Base-by-base conservation (phyloP, 2,113 vertebrate species). In the Dipodomys merriami region DNA sequence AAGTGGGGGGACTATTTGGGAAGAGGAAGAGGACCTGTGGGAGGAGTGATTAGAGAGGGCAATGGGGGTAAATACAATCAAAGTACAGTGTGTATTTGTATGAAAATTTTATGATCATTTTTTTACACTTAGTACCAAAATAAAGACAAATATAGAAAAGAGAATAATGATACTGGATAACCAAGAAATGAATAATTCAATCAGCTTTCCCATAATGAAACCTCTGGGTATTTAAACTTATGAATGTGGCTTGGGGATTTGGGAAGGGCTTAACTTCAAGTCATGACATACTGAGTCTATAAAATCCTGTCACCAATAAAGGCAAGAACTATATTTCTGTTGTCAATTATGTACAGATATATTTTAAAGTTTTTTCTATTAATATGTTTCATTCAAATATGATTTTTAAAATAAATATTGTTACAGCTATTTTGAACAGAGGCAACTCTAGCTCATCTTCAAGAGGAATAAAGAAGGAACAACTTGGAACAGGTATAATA, bases 401-500 rank as follows among this genome's bases (percentile, higher is more conserved):
- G 57, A 60, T 30, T 73, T 91, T 86, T 78, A 33, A 89, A 91
- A 91, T 86, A 81, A 90, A 85, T 73, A 71, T 72, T 60, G 69
- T 96, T 94, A 29, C 87, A 96, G 96, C 95, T 93, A 96, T 95
- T 91, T 96, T 97, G 81, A 96, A 96, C 78, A 96, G 94, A 94
- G 67, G 94, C 90, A 92, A 74, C 60, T 29, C 91, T 65, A 83
- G 91, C 65, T 97, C 84, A 82, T 92, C 93, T 78, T 94, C 95
- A 91, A 96, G 94, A 60, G 60, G 69, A 96, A 57, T 95, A 79
- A 95, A 95, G 93, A 89, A 33, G 69, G 87, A 96, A n/a, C 4
- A 60, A 62, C 18, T 80, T 30, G 74, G 0, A 93, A 84, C 83
- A 96, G 94, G 95, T 97, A 95, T 20, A 94, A 29, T 95, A 88